Evolutionary conservation across 2,888 invertebrate genomes (phyloP).

Genomic region (Hirtodrosophila alboralis): DNA sequence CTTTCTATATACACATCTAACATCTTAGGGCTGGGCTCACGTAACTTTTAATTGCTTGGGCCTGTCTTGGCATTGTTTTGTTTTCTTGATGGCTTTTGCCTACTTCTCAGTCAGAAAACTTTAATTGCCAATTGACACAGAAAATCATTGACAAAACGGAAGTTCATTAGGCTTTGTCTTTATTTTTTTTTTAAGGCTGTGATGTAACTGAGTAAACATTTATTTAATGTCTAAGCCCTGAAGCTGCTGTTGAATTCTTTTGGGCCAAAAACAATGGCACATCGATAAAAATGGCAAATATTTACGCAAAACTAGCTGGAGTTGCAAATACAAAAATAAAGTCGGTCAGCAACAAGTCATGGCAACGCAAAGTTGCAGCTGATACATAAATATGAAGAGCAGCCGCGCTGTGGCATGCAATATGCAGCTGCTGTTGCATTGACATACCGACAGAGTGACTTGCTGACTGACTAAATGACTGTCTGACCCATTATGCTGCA

Average conservation of each 20-base stretch:
- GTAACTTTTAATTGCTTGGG: constrained; percentile 47
- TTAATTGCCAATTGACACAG: constrained; percentile 61
- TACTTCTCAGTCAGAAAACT: constrained; percentile 40
- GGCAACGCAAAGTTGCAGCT: constrained; percentile 9
- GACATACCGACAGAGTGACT: constrained; percentile 7
- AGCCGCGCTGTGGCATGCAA: constrained; percentile 47
- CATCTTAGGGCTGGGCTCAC: constrained; percentile 30
- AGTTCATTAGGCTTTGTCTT: constrained; percentile 70
- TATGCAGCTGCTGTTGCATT: constrained; percentile 21
- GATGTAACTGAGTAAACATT: constrained; percentile 38
- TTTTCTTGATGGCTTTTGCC: constrained; percentile 13
- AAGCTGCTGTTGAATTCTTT: background rate
- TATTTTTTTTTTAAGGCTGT: constrained; percentile 29
- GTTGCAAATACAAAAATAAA: constrained; percentile 35
- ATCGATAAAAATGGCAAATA: constrained; percentile 55
- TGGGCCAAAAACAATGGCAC: constrained; percentile 31
- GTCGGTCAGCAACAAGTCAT: constrained; percentile 18
- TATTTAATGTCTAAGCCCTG: constrained; percentile 12
- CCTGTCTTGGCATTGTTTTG: constrained; percentile 25
- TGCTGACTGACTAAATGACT: constrained; percentile 15
- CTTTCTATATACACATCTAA: background rate
- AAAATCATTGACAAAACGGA: constrained; percentile 64
- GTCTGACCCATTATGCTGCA: constrained; percentile 29
- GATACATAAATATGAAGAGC: constrained; percentile 53
- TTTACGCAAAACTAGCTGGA: constrained; percentile 47